A percentile compares a stretch with the other conserved stretches of the same genome.
phyloP scores from a whole-genome alignment of 2,888 invertebrate species.

The Drosophila ezoana region DNA sequence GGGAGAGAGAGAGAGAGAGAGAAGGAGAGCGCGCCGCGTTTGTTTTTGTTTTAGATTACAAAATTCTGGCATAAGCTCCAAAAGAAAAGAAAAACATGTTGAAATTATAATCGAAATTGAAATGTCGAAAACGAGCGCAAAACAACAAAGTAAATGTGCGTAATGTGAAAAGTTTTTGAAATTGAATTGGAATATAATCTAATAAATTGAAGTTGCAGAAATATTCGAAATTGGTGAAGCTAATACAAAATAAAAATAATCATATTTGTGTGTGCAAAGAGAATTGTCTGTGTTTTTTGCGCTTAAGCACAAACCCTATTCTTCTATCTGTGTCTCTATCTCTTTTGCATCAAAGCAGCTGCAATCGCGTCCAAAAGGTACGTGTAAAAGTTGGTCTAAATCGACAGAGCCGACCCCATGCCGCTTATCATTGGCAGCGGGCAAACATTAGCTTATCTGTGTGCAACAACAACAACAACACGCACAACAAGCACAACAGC shows the following conservation, averaged over 20 bases:
- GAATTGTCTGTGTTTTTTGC: conserved; percentile 36
- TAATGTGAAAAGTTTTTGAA: conserved; percentile 50
- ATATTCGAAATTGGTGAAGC: conserved; percentile 16
- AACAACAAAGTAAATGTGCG: conserved; percentile 36
- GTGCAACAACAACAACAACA: conserved; percentile 14
- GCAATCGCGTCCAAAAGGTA: conserved; percentile 67
- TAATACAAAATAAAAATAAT: neutral
- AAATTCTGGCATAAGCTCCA: conserved; percentile 53
- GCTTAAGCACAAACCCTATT: conserved; percentile 7
- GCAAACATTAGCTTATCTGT: conserved; percentile 58
- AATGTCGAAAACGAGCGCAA: conserved; percentile 56
- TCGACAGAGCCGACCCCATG: conserved; percentile 37
- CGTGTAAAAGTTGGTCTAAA: conserved; percentile 28
- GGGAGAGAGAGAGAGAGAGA: conserved; percentile 5
- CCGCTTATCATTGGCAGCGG: conserved; percentile 52
- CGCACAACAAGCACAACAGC: too few relatives aligned
- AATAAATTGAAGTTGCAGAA: conserved; percentile 26
- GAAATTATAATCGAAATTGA: conserved; percentile 53
- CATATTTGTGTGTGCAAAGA: conserved; percentile 9
- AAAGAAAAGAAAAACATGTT: conserved; percentile 61
- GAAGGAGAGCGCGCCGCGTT: conserved; percentile 28
- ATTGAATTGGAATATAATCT: conserved; percentile 16
- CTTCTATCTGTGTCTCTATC: neutral
- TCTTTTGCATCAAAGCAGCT: conserved; percentile 19
- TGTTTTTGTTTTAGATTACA: conserved; percentile 70